phyloP scores from a whole-genome alignment of 2,113 vertebrate genomes.

The Serinus canaria region DNA sequence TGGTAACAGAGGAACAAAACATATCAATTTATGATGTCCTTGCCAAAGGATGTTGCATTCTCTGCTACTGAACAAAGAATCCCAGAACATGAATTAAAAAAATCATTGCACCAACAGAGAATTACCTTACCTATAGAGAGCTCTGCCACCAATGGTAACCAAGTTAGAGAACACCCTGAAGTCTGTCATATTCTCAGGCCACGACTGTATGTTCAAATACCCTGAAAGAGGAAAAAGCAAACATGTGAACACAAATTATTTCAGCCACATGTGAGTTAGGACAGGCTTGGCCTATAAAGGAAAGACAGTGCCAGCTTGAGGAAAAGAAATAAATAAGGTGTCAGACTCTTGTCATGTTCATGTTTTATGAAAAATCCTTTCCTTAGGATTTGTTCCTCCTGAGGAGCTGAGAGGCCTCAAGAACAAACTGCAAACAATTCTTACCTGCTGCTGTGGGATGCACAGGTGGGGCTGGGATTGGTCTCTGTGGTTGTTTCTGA shows the following conservation, averaged over 20 bases:
- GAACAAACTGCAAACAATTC: no score
- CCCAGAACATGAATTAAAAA: background rate
- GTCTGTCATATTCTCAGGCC: constrained; percentile 98
- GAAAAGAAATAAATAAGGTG: background rate
- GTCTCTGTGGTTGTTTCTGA: no score
- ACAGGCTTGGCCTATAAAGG: background rate
- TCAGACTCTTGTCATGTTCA: no score
- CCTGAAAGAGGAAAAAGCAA: constrained; percentile 72
- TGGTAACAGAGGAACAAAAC: background rate
- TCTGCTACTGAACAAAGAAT: background rate
- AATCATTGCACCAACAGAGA: background rate
- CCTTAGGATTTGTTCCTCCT: no score
- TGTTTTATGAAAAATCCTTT: no score
- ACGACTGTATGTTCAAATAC: constrained; percentile 95
- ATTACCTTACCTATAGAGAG: constrained; percentile 87
- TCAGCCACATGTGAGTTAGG: background rate
- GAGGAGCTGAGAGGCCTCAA: no score
- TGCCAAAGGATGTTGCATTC: background rate
- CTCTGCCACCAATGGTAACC: constrained; percentile 90
- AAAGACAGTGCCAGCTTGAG: background rate
- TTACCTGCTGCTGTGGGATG: no score
- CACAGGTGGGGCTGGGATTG: no score
- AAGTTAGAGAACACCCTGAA: constrained; percentile 95
- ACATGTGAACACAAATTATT: background rate
- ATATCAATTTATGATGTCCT: background rate